Percentiles rank a stretch among this genome's conserved stretches.
These are phyloP conservation scores for Cochlearius cochlearius DNA, from an alignment of 2,113 vertebrate genomes.

Conservation along the genomic window DNA sequence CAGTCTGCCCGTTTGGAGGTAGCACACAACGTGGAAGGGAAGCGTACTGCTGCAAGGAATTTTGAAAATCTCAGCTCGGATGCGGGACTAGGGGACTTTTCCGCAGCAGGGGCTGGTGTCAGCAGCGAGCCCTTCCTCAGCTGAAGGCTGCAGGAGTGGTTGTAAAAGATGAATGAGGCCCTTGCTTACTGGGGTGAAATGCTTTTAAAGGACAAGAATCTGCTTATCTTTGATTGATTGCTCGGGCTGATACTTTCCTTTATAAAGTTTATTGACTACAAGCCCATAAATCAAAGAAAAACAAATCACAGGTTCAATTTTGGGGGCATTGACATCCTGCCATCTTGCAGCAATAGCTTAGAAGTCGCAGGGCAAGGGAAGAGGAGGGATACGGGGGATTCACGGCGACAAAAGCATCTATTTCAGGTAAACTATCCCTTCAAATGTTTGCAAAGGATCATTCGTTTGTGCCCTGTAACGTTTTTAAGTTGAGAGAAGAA, in stretches of 20 bases:
- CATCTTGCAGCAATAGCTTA: slow-evolving; percentile 65
- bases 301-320: slow-evolving; percentile 82
- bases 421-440: not conserved
- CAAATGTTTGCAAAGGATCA: not conserved
- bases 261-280: slow-evolving; percentile 83
- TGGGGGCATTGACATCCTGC: slow-evolving; percentile 78
- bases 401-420: not conserved
- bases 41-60: slow-evolving; percentile 40
- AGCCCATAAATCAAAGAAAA: slow-evolving; percentile 86
- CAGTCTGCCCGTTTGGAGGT: slow-evolving; percentile 42
- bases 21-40: slow-evolving; percentile 27
- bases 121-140: slow-evolving; percentile 49
- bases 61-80: slow-evolving; percentile 50
- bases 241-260: slow-evolving; percentile 80
- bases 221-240: slow-evolving; percentile 83
- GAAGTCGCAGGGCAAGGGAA: slow-evolving; percentile 51
- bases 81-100: not conserved
- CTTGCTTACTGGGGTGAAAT: slow-evolving; percentile 75
- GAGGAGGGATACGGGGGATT: not conserved
- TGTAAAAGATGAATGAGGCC: slow-evolving; percentile 79
- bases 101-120: slow-evolving; percentile 49
- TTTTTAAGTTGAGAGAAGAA: not conserved
- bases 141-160: slow-evolving; percentile 58
- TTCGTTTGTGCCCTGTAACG: not conserved
- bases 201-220: slow-evolving; percentile 83